These are phyloP conservation scores for Dione vanillae DNA, from an alignment of 2,888 invertebrate species.

Conservation along the genomic window DNA sequence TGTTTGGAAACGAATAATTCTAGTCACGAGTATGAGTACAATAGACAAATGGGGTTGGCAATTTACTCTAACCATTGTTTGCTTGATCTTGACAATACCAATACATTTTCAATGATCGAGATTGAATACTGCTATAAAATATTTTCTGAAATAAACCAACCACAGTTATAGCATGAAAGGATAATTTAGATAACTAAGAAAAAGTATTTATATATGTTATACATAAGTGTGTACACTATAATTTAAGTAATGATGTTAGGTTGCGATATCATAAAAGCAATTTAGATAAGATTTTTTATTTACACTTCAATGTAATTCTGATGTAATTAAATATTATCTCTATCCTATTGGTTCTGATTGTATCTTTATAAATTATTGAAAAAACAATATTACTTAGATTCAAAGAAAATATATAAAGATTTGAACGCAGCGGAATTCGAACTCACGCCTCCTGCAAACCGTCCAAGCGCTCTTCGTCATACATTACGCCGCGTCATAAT, in stretches of 20 bases:
- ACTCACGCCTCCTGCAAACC: too few relatives aligned
- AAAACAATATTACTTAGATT: too few relatives aligned
- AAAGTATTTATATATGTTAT: background rate
- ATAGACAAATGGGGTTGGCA: slow-evolving; percentile 5
- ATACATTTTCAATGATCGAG: background rate
- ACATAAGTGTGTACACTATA: too few relatives aligned
- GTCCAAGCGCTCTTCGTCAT: too few relatives aligned
- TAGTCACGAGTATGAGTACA: slow-evolving; percentile 10
- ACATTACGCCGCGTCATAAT: too few relatives aligned
- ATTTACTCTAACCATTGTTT: slow-evolving; percentile 25
- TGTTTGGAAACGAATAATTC: slow-evolving; percentile 25
- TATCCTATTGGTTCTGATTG: too few relatives aligned
- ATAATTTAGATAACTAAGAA: background rate
- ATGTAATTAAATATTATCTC: too few relatives aligned
- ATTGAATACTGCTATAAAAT: background rate
- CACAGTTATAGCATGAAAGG: too few relatives aligned
- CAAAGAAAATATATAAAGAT: too few relatives aligned
- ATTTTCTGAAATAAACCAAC: background rate
- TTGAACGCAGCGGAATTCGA: too few relatives aligned
- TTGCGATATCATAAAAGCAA: background rate
- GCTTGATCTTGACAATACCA: background rate
- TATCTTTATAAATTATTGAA: too few relatives aligned
- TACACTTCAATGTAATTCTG: background rate
- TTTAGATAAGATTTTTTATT: background rate
- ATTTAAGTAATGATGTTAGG: background rate